These are phyloP conservation scores for Nezara viridula DNA, from an alignment of 2,888 invertebrate species.

Conservation along the genomic window DNA sequence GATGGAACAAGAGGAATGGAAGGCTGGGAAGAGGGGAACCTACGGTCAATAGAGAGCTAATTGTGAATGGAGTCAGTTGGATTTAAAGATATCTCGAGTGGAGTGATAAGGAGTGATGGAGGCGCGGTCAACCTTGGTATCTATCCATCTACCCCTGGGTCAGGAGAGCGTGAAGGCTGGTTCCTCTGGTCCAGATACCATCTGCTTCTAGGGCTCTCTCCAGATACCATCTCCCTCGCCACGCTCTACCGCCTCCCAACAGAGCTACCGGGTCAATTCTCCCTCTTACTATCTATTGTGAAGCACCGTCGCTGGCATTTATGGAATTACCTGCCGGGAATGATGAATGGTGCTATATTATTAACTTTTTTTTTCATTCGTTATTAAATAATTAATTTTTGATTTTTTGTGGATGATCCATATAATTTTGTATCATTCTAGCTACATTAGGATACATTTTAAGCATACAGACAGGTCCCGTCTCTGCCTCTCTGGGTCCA, in stretches of 20 bases:
- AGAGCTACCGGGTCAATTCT: conserved; percentile 14
- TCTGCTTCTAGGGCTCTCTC: conserved; percentile 31
- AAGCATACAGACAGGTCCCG: too few relatives aligned
- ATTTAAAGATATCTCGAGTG: conserved; percentile 48
- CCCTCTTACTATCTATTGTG: conserved; percentile 9
- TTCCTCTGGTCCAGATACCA: conserved; percentile 38
- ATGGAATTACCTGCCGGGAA: neutral
- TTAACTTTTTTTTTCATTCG: neutral
- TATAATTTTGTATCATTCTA: too few relatives aligned
- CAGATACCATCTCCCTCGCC: conserved; percentile 16
- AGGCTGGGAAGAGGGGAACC: neutral
- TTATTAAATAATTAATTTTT: neutral
- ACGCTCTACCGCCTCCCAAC: conserved; percentile 25
- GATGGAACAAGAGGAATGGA: conserved; percentile 6
- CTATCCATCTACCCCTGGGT: conserved; percentile 24
- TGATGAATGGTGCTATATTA: neutral
- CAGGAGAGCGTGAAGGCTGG: neutral
- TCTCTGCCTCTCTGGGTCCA: too few relatives aligned
- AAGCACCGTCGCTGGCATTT: neutral
- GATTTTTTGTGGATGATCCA: too few relatives aligned
- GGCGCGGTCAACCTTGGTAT: conserved; percentile 50
- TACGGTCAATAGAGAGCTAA: conserved; percentile 45
- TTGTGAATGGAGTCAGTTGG: conserved; percentile 51
- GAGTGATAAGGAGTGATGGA: conserved; percentile 47
- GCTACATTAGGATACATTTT: too few relatives aligned